A percentile compares a stretch with the other conserved stretches of the same genome.
phyloP scores from a whole-genome alignment of 2,888 invertebrate genomes.

The Phanerotoma sp. region DNA sequence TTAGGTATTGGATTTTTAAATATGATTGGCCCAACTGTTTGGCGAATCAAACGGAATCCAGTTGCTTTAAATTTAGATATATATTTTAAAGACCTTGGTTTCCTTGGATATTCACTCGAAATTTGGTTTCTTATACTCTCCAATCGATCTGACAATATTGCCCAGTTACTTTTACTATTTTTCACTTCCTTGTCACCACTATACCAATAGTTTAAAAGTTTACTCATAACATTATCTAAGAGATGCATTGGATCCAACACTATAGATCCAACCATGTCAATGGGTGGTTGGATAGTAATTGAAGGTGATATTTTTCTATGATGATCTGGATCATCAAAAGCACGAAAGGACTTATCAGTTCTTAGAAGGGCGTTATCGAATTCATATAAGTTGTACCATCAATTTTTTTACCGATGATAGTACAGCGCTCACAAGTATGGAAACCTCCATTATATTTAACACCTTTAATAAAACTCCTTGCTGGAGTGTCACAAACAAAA shows the following conservation, averaged over 20 bases:
- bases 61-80: not conserved
- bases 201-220: not conserved
- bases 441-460: too few relatives aligned
- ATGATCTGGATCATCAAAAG: slow-evolving; percentile 1
- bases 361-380: not conserved
- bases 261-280: not conserved
- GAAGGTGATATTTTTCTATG: not conserved
- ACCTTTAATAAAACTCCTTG: too few relatives aligned
- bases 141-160: not conserved
- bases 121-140: not conserved
- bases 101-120: not conserved
- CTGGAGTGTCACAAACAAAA: too few relatives aligned
- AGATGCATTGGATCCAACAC: not conserved
- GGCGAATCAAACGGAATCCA: not conserved
- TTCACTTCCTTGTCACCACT: not conserved
- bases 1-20: not conserved
- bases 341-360: not conserved
- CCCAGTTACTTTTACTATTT: not conserved
- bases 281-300: not conserved
- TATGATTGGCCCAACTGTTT: not conserved
- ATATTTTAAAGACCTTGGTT: slow-evolving; percentile 1
- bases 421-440: not conserved
- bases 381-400: not conserved
- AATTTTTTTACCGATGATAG: not conserved
- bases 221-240: not conserved